Percentiles rank a stretch among this genome's conserved stretches.
phyloP scores from a whole-genome alignment of 2,797 vertebrate species.

The Enoplosus armatus region DNA sequence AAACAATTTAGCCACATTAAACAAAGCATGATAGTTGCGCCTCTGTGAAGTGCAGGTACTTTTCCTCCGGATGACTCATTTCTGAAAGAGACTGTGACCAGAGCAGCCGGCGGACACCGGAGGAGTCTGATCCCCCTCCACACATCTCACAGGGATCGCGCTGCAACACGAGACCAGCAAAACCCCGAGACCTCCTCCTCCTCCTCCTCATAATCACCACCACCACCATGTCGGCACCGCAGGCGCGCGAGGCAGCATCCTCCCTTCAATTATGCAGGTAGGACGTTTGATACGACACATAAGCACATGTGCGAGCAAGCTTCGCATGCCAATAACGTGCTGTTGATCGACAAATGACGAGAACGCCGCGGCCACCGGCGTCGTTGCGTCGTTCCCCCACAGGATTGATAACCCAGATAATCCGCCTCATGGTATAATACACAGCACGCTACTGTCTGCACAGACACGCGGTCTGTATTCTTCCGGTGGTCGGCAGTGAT shows the following conservation, averaged over 20 bases:
- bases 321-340: background rate
- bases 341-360: background rate
- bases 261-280: conserved; percentile 93
- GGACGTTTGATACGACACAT: conserved; percentile 6
- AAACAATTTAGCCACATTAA: background rate
- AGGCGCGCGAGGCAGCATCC: conserved; percentile 55
- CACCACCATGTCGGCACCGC: conserved; percentile 74
- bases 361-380: conserved; percentile 21
- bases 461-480: background rate
- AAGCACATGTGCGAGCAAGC: background rate
- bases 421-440: conserved; percentile 8
- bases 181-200: conserved; percentile 22
- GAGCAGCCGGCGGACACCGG: conserved; percentile 6
- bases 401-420: conserved; percentile 33
- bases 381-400: background rate
- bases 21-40: background rate
- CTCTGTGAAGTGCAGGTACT: background rate
- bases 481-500: background rate
- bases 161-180: conserved; percentile 63
- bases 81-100: background rate
- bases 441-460: background rate
- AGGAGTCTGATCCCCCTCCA: background rate
- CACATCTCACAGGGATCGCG: conserved; percentile 52
- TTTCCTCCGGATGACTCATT: conserved; percentile 24
- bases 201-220: background rate